Conservation (phyloP, 2,113 vertebrate genomes). For the Manacus vitellinus region DNA sequence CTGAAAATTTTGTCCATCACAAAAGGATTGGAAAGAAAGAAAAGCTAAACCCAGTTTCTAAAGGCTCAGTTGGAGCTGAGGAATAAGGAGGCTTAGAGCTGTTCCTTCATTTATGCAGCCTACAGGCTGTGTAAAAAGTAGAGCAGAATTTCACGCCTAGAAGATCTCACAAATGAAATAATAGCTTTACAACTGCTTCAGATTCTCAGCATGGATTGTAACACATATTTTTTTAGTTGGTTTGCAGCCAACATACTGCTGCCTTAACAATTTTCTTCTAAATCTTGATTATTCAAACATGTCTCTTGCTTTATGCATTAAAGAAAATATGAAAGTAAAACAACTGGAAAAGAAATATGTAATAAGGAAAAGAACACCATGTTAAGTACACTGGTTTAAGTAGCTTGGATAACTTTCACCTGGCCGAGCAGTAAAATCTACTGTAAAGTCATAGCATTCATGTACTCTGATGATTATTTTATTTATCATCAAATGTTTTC, state of each 20-base stretch:
- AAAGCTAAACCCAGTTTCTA: background rate
- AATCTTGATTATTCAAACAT: conserved; percentile 14
- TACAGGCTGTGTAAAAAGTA: conserved; percentile 29
- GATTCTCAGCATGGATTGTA: conserved; percentile 11
- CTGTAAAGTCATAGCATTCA: background rate
- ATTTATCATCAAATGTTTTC: background rate
- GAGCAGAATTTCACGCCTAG: conserved; percentile 34
- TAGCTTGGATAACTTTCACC: background rate
- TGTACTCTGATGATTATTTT: background rate
- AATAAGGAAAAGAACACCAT: background rate
- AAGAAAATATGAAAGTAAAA: conserved; percentile 17
- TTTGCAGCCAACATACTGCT: conserved; percentile 41
- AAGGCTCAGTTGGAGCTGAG: background rate
- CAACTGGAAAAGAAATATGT: background rate
- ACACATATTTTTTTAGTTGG: background rate
- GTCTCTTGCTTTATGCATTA: background rate
- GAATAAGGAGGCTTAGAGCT: background rate
- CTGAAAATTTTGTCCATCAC: background rate
- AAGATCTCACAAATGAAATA: background rate
- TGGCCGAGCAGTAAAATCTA: background rate
- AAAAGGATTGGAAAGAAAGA: background rate
- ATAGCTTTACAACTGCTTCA: conserved; percentile 24
- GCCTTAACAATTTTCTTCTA: conserved; percentile 21
- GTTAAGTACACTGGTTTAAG: background rate
- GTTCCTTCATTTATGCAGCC: conserved; percentile 10